Evolutionary conservation across 30 jellyfish, hydroid and myxozoan species (phyloP), one percentile per base, ranked within the genome.

Genomic region (Morbakka virulenta): DNA sequence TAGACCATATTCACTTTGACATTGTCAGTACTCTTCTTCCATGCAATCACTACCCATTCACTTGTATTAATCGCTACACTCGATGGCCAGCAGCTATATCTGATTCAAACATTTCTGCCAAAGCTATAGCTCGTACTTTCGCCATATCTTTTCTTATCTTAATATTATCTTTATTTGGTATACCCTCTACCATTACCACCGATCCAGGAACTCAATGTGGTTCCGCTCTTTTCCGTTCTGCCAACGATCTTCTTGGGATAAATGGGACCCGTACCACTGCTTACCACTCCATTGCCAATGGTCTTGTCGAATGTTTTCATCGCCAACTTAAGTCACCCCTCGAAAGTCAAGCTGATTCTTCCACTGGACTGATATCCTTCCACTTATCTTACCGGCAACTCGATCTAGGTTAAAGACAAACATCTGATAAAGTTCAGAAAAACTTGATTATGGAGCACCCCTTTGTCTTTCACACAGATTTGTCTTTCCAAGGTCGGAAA

Each of bases 201-300:
- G 92, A 74, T 73, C 85, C 90, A 2, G 94, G 89, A 11, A 53
- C 91, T 1, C 94, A 82, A 28, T 82, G 50, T 26, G 62, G 28
- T 2, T 74, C 92, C 1, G 82, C 72, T 4, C 75, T 72, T 11
- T 52, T 75, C 35, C 69, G 1, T 2, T 1, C 67, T 17, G 14
- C 29, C 30, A 4, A 2, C 79, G 14, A 2, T 2, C 17, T 4
- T 50, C 1, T 50, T 80, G 50, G 89, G 0, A 3, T 49, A 6
- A 66, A 66, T 22, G 57, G 62, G 13, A 66, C 48, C 32, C 77
- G 75, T 28, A 82, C 89, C 23, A 82, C 88, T 0, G 48, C 81
- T 1, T 82, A 82, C 49, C 89, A 82, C 28, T 85, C 89, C 23
- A 50, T 50, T 28, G 72, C 92, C 62, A 82, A 82, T 50, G 94